Evolutionary conservation across 2,888 invertebrate species (phyloP).

Genomic region (Neoaliturus tenellus): DNA sequence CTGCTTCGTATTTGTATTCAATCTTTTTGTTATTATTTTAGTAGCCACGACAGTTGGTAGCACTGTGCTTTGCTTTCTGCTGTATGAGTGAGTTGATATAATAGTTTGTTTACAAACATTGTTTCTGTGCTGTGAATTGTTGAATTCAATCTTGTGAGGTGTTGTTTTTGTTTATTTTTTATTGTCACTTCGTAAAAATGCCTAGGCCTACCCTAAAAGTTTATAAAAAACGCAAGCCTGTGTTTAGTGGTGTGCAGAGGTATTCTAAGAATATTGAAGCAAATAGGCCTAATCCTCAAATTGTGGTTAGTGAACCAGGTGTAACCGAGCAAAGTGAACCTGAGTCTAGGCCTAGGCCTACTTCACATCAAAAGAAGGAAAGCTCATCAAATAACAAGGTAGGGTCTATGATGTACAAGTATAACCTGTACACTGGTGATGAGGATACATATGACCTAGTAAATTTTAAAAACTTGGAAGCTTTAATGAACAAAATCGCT

Average conservation of each 20-base stretch:
- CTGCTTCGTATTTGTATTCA: conserved; percentile 7
- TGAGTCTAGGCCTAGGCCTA: conserved; percentile 23
- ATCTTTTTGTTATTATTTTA: background rate
- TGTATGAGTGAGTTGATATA: background rate
- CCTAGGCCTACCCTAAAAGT: conserved; percentile 37
- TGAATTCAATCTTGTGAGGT: background rate
- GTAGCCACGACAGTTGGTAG: background rate
- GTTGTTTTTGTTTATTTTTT: background rate
- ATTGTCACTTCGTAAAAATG: conserved; percentile 3
- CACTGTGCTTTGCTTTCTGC: conserved; percentile 3
- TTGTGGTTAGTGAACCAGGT: conserved; percentile 7
- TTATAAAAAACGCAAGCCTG: conserved; percentile 38
- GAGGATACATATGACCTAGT: background rate
- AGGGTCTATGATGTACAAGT: conserved; percentile 11
- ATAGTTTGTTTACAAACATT: background rate
- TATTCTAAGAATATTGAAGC: conserved; percentile 1
- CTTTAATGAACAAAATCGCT: conserved; percentile 24
- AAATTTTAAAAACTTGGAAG: background rate
- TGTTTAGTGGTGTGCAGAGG: conserved; percentile 32
- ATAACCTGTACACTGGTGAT: conserved; percentile 20
- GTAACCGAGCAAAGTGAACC: background rate
- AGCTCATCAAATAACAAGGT: conserved; percentile 17
- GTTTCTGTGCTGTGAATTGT: background rate
- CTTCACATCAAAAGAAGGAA: background rate
- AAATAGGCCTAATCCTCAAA: background rate